Base-by-base conservation (phyloP, 2,113 vertebrate species). In the Eurypyga helias region DNA sequence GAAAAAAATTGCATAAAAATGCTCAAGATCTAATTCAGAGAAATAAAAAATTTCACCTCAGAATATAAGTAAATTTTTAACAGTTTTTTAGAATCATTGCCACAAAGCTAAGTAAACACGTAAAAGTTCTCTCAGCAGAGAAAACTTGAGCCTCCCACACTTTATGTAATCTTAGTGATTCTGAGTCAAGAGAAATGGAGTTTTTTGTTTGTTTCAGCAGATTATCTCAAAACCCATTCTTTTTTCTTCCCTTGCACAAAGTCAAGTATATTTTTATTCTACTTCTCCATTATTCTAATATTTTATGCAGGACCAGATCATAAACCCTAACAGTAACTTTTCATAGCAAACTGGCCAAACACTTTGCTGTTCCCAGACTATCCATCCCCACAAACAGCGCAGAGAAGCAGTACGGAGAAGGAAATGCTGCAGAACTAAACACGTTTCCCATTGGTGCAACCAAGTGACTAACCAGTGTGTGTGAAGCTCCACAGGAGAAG, bases 391-490 rank as follows among this genome's bases (percentile, higher is more conserved):
- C 1, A 1, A 71, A 14, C 0, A 31, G 2, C 55, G n/a, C 25
- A 25, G 7, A 43, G 34, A 13, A 69, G 20, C 13, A 41, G 8
- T 2, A 17, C 1, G 21, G 16, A 36, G 36, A 62, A 73, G 55
- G 36, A 75, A 78, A 46, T 8, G 13, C 38, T 36, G 25, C 70
- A 67, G 54, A 70, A 13, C 16, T 26, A 31, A 17, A 31, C 6
- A 0, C 3, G 21, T 21, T 72, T 33, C 24, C 55, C 36, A 21
- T 1, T 13, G 33, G 7, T 28, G 11, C 12, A 34, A 10, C 6
- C 2, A 26, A 57, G 25, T 16, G 11, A 13, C 4, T 33, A 7
- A 13, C 11, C 2, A 1, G 20, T 2, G 21, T 19, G 10, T 24
- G 1, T 0, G 17, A 24, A 64, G 23, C 5, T 41, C 34, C 48